Conservation (phyloP, 1,140 invertebrate species). For the Meloidogyne chitwoodi region DNA sequence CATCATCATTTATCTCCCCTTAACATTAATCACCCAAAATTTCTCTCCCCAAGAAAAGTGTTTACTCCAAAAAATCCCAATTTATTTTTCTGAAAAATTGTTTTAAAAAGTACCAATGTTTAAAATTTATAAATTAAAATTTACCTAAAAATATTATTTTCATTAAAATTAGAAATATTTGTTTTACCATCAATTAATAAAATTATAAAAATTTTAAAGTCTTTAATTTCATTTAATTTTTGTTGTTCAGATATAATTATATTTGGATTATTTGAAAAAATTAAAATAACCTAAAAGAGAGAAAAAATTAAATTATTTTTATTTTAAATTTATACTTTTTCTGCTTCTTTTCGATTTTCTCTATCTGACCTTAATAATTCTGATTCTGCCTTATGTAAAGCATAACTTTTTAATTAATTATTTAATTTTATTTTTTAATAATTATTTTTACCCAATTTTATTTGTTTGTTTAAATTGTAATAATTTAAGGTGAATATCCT, state of each 20-base stretch:
- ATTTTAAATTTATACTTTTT: not conserved
- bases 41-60: no score
- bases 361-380: slow-evolving; percentile 47
- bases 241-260: not conserved
- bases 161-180: not conserved
- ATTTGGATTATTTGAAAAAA: not conserved
- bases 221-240: not conserved
- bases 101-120: no score
- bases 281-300: not conserved
- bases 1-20: no score
- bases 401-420: slow-evolving; percentile 38
- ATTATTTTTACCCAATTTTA: not conserved
- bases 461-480: not conserved
- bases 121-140: no score
- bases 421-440: not conserved
- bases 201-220: not conserved
- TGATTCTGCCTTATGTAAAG: slow-evolving; percentile 50
- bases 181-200: not conserved
- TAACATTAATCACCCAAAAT: no score
- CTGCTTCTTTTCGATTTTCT: slow-evolving; percentile 40
- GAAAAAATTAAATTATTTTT: not conserved
- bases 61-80: no score
- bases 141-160: not conserved
- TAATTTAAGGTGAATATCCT: slow-evolving; percentile 38
- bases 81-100: no score